Evolutionary conservation across 1,140 invertebrate species (phyloP), one percentile per base, ranked within the genome.

Genomic region (Dendrolimus kikuchii): DNA sequence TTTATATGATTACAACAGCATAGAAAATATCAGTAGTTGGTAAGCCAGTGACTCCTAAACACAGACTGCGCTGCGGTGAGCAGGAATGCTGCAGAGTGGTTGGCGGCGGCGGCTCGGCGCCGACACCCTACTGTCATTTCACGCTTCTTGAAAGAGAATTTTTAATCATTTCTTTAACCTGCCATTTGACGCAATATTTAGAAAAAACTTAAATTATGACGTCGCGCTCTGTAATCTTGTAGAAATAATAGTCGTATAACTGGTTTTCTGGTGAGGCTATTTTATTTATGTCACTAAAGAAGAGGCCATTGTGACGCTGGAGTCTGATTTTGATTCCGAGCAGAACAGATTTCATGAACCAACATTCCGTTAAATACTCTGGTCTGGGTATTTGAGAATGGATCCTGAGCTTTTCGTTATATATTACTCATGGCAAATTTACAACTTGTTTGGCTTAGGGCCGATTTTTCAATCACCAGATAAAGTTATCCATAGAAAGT

Each of bases 71-170:
- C 67, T 83, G 80, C 66, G 80, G 77, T 83, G 59, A 62, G 59
- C 40, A 70, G 75, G 80, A 83, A 83, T 83, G 80, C 68, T 50
- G 49, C 53, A 49, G 47, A 48, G 57, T 49, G 39, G 43, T 10
- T n/a, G 56, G 36, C 36, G 10, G 59, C 67, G 63, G 58, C 67
- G 52, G 50, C 56, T 41, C 68, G 63, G 69, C 66, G 71, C 64
- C 69, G 62, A 23, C 8, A 71, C 71, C 74, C 71, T 77, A 65
- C 69, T 76, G 71, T 68, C 69, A 75, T 80, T 82, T 78, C 72
- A 77, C 71, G 68, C 72, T 82, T 81, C 79, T 74, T 55, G 69
- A 75, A 77, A 79, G 72, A 68, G 66, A 73, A 76, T 79, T 80
- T 77, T 74, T 70, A 81, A 81, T 78, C 73, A 76, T 77, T 78